Percentiles rank a stretch among this genome's conserved stretches.
Evolutionary conservation across 1,140 invertebrate genomes (phyloP).

Genomic region (Halictus rubicundus): DNA sequence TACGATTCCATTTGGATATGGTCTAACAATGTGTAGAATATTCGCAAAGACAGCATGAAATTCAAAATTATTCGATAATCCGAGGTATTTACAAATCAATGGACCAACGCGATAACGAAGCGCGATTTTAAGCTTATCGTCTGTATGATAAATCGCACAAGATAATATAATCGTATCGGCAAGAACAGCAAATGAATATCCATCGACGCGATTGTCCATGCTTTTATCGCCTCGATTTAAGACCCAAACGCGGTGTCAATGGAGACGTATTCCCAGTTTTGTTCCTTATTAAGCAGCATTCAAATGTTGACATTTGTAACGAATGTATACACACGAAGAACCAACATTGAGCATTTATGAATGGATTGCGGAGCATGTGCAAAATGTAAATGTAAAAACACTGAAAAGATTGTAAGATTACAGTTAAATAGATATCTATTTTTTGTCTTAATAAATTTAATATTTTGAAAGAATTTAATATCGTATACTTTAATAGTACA

Average conservation of each 20-base stretch:
- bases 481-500: no score
- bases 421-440: no score
- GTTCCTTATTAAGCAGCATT: neutral
- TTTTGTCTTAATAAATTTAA: no score
- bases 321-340: no score
- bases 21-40: no score
- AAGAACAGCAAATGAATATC: neutral
- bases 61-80: neutral
- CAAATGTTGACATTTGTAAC: neutral
- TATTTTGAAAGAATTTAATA: no score
- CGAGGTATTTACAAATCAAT: neutral
- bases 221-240: neutral
- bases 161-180: neutral
- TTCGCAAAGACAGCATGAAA: no score
- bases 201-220: neutral
- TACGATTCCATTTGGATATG: no score
- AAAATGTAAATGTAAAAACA: no score
- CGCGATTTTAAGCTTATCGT: constrained; percentile 3
- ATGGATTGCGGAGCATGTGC: no score
- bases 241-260: neutral
- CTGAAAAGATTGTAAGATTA: no score
- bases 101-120: neutral
- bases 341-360: no score
- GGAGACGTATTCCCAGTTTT: neutral
- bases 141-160: neutral